Percentiles rank a stretch among this genome's conserved stretches.
Conservation (phyloP, 35 echinoderm and acorn worm genomes). For the Stichopus chloronotus region DNA sequence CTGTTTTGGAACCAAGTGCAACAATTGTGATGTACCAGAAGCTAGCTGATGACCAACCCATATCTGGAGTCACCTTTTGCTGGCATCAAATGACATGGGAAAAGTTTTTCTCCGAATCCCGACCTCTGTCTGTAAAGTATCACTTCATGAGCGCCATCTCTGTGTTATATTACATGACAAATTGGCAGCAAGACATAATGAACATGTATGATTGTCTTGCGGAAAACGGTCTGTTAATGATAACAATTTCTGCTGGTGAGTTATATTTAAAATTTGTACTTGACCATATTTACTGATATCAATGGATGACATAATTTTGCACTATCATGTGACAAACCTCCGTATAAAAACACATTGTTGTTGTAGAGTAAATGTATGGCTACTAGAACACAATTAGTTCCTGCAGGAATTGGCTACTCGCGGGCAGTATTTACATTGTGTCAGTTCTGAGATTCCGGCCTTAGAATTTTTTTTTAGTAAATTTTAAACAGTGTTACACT, state of each 20-base stretch:
- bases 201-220: neutral
- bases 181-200: neutral
- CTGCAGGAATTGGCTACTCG: too few species aligned
- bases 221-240: neutral
- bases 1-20: neutral
- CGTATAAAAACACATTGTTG: too few species aligned
- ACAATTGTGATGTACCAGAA: neutral
- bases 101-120: neutral
- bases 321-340: too few species aligned
- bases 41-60: neutral
- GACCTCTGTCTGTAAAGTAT: neutral
- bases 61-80: neutral
- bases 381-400: too few species aligned
- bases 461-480: too few species aligned
- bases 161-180: slow-evolving; percentile 24
- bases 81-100: slow-evolving; percentile 5
- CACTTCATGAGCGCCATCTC: slow-evolving; percentile 21
- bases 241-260: neutral
- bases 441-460: too few species aligned
- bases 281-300: too few species aligned
- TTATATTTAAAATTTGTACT: too few species aligned
- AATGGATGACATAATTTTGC: too few species aligned
- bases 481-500: neutral
- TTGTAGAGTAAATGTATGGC: too few species aligned
- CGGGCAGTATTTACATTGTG: too few species aligned